Evolutionary conservation across 2,888 invertebrate genomes (phyloP).

Genomic region (Polia nebulosa): DNA sequence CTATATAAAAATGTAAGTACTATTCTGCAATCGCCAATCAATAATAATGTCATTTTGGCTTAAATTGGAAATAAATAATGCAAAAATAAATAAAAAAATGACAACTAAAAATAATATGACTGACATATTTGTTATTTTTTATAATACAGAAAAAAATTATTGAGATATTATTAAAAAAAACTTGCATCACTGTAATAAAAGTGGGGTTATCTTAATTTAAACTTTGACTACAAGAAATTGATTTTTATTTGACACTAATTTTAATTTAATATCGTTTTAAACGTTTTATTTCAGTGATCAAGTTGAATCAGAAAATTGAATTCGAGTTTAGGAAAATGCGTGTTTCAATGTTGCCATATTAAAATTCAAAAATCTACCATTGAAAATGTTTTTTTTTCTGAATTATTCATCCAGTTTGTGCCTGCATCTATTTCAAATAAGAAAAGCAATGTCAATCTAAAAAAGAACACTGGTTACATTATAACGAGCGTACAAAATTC

Average conservation of each 20-base stretch:
- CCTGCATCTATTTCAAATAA: neutral
- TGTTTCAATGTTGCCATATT: conserved; percentile 27
- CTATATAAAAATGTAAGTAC: conserved; percentile 64
- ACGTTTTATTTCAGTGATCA: conserved; percentile 60
- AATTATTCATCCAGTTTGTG: neutral
- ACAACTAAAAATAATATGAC: conserved; percentile 63
- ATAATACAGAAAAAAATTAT: conserved; percentile 47
- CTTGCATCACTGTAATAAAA: conserved; percentile 62
- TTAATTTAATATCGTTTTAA: conserved; percentile 46
- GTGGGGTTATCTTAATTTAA: conserved; percentile 37
- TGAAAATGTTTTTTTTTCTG: too few species aligned
- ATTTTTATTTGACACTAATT: conserved; percentile 58
- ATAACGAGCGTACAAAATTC: neutral
- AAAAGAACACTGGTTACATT: neutral
- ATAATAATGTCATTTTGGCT: conserved; percentile 59
- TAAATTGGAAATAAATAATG: conserved; percentile 65
- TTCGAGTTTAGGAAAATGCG: conserved; percentile 41
- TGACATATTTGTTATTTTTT: conserved; percentile 50
- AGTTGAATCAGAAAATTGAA: conserved; percentile 31
- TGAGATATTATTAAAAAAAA: conserved; percentile 39
- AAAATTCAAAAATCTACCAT: neutral
- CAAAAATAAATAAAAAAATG: conserved; percentile 61
- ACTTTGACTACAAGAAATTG: conserved; percentile 63
- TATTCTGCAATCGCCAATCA: conserved; percentile 65
- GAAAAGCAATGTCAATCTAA: neutral